phyloP scores from a whole-genome alignment of 2,888 invertebrate species.

The Tanypteryx hageni region DNA sequence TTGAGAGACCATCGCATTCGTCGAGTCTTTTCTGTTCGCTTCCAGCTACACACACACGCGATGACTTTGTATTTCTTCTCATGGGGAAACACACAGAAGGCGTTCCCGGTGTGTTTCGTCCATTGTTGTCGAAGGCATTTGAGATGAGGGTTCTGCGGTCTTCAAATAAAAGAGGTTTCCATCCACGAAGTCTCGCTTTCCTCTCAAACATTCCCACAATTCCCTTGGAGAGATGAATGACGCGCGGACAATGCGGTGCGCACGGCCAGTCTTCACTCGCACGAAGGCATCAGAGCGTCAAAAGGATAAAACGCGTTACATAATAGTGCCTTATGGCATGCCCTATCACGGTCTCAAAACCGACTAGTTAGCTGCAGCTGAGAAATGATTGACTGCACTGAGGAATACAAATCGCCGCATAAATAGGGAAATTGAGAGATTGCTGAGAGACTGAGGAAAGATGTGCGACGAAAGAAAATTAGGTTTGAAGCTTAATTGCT shows the following conservation, averaged over 20 bases:
- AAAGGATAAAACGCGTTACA: not conserved
- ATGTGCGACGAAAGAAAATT: too few relatives aligned
- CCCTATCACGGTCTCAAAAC: not conserved
- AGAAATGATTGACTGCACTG: not conserved
- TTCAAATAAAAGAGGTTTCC: not conserved
- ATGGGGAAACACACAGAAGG: not conserved
- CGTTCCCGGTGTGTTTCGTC: slow-evolving; percentile 20
- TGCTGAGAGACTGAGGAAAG: too few relatives aligned
- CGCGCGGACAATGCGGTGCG: not conserved
- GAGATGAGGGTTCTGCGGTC: not conserved
- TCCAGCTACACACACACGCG: not conserved
- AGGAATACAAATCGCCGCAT: not conserved
- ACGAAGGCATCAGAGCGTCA: not conserved
- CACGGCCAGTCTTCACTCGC: not conserved
- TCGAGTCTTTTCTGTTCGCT: too few relatives aligned
- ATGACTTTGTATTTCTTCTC: not conserved
- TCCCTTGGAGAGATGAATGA: not conserved
- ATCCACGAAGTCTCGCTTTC: not conserved
- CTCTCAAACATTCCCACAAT: not conserved
- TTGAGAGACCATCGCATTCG: not conserved
- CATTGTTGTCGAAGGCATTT: slow-evolving; percentile 23
- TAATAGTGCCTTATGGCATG: not conserved
- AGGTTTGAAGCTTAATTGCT: too few relatives aligned
- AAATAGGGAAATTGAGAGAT: not conserved
- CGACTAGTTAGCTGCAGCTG: not conserved